Evolutionary conservation across 1,140 invertebrate species (phyloP).

Genomic region (Lasaia peninsularis): DNA sequence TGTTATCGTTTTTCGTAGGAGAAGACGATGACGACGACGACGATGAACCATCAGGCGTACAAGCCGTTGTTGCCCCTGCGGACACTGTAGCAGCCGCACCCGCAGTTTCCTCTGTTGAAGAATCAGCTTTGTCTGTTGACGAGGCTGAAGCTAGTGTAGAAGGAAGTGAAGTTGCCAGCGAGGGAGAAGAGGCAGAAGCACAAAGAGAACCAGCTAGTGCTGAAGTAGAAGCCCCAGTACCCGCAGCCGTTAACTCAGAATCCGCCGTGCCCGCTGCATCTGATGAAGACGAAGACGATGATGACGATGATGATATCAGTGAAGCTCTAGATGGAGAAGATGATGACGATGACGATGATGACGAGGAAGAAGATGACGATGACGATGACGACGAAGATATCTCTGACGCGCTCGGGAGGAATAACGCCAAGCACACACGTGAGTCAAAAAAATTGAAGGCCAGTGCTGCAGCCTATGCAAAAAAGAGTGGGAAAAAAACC

Average conservation of each 20-base stretch:
- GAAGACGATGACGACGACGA: constrained; percentile 84
- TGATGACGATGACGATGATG: constrained; percentile 83
- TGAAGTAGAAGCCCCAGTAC: constrained; percentile 45
- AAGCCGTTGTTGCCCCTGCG: constrained; percentile 64
- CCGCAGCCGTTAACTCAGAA: constrained; percentile 50
- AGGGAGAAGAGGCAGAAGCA: constrained; percentile 57
- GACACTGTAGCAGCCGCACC: constrained; percentile 70
- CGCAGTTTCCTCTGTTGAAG: constrained; percentile 57
- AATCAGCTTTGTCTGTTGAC: constrained; percentile 61
- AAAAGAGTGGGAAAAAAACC: constrained; percentile 79
- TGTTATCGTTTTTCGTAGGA: constrained; percentile 23
- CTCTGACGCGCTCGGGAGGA: constrained; percentile 80
- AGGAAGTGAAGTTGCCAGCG: constrained; percentile 58
- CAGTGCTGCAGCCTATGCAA: constrained; percentile 69
- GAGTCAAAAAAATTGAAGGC: constrained; percentile 85
- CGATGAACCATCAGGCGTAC: constrained; percentile 79
- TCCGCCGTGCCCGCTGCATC: constrained; percentile 71
- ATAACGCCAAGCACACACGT: constrained; percentile 81
- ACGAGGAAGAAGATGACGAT: constrained; percentile 86
- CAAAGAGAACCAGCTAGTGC: constrained; percentile 62
- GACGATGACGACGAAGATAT: constrained; percentile 80
- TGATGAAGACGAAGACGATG: constrained; percentile 60
- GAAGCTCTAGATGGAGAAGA: constrained; percentile 80
- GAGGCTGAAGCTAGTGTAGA: constrained; percentile 69
- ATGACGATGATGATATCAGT: constrained; percentile 79